phyloP scores from a whole-genome alignment of 1,140 invertebrate species.

The Polyergus mexicanus region DNA sequence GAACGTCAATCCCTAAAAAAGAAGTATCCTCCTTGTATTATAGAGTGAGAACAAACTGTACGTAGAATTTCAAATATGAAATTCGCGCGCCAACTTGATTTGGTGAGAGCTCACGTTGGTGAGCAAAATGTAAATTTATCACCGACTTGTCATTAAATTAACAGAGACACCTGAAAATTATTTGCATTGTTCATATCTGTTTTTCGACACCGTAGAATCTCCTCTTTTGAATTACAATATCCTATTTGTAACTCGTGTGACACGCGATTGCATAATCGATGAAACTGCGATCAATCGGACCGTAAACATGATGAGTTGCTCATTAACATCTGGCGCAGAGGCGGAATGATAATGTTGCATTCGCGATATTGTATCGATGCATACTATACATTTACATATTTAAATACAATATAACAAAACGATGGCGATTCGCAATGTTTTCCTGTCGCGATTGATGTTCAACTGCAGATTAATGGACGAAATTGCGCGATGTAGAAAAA shows the following conservation, averaged over 20 bases:
- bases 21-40: background rate
- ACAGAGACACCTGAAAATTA: background rate
- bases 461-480: background rate
- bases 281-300: background rate
- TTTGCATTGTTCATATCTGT: background rate
- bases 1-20: slow-evolving; percentile 29
- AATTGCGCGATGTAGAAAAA: slow-evolving; percentile 18
- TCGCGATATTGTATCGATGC: slow-evolving; percentile 1
- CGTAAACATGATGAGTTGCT: background rate
- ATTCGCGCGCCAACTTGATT: too few relatives aligned
- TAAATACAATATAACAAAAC: background rate
- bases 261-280: slow-evolving; percentile 31
- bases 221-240: background rate
- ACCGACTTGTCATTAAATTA: background rate
- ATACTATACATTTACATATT: slow-evolving; percentile 18
- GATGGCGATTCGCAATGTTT: background rate
- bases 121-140: background rate
- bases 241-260: background rate
- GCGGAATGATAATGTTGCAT: background rate
- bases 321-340: background rate
- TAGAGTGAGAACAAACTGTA: background rate
- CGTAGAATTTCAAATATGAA: background rate
- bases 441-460: slow-evolving; percentile 15
- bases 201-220: background rate
- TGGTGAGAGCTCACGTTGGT: background rate